A percentile compares a stretch with the other conserved stretches of the same genome.
These are phyloP conservation scores for Heloderma charlesbogerti DNA, from an alignment of 2,113 vertebrate species.

Conservation along the genomic window DNA sequence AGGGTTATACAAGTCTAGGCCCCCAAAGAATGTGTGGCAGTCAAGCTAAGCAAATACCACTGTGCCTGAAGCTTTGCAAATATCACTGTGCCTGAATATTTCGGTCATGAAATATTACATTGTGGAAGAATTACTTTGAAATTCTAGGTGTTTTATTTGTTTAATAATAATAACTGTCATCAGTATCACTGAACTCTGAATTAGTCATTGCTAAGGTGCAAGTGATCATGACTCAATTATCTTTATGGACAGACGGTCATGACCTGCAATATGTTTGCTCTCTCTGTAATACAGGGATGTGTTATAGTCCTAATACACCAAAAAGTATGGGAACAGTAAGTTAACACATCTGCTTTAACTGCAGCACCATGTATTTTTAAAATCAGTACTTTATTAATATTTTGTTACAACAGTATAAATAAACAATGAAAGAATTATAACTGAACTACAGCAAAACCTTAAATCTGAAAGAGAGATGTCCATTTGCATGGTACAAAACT, in stretches of 20 bases:
- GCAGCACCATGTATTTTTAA: too few species aligned
- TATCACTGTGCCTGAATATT: not conserved
- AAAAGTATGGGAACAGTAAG: not conserved
- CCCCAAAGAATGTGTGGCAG: not conserved
- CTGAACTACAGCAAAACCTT: not conserved
- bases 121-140: not conserved
- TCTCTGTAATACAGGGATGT: not conserved
- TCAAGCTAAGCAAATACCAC: not conserved
- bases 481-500: not conserved
- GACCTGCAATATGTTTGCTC: not conserved
- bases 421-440: not conserved
- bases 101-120: conserved; percentile 7
- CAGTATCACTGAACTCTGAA: not conserved
- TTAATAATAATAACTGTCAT: not conserved
- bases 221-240: conserved; percentile 3
- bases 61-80: not conserved
- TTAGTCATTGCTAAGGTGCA: not conserved
- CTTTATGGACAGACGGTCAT: not conserved
- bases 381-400: not conserved
- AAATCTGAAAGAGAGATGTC: not conserved
- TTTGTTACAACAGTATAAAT: not conserved
- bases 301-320: too few species aligned
- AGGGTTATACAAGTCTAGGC: not conserved
- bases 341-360: too few species aligned
- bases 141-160: conserved; percentile 23